Percentiles rank a stretch among this genome's conserved stretches.
Evolutionary conservation across 2,888 invertebrate species (phyloP).

Genomic region (Ecdyonurus torrentis): DNA sequence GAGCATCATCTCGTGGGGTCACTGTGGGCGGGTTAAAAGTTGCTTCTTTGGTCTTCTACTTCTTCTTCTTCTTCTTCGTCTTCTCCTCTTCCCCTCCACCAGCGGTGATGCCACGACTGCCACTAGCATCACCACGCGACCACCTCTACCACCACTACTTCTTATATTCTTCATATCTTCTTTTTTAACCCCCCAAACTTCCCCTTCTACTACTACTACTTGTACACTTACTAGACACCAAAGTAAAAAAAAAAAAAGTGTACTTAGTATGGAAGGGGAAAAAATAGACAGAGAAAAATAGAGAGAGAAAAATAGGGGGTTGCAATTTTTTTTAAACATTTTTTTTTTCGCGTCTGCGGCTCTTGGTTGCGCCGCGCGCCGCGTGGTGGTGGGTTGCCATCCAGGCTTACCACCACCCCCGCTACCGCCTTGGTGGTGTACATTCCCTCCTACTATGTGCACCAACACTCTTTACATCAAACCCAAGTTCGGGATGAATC

Average conservation of each 20-base stretch:
- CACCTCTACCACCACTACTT: neutral
- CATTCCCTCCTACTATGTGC: neutral
- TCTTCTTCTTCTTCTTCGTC: neutral
- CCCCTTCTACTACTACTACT: neutral
- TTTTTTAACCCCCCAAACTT: neutral
- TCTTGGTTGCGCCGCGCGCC: neutral
- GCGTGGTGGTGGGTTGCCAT: slow-evolving; percentile 5
- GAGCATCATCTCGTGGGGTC: slow-evolving; percentile 4
- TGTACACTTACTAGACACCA: neutral
- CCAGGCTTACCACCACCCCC: slow-evolving; percentile 3
- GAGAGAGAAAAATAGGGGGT: neutral
- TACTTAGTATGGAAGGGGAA: neutral
- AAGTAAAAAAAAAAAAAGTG: no score
- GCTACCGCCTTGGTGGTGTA: neutral
- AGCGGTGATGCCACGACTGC: neutral
- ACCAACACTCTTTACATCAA: neutral
- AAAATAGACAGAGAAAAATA: neutral
- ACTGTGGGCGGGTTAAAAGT: neutral
- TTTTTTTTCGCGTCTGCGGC: neutral
- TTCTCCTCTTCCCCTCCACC: neutral
- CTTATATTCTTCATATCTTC: neutral
- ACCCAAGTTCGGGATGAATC: slow-evolving; percentile 9
- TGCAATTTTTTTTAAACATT: neutral
- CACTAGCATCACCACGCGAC: neutral
- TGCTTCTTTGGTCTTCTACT: neutral